These are phyloP conservation scores for Drosophila arawakana DNA, from an alignment of 1,140 invertebrate genomes.

Conservation along the genomic window DNA sequence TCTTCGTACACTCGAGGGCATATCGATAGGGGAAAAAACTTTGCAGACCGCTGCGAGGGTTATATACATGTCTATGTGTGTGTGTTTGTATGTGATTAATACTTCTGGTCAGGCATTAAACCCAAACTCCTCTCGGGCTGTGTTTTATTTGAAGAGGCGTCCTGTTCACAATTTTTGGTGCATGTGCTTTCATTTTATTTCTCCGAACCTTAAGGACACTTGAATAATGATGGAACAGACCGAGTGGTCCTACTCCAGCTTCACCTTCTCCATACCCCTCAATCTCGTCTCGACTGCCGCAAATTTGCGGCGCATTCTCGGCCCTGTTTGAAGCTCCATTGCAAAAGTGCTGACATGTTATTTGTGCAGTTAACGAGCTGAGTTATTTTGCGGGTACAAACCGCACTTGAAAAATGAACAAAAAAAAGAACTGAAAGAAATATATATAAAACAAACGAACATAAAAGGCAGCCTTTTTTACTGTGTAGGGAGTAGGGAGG, in stretches of 20 bases:
- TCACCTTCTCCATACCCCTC: neutral
- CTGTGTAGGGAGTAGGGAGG: neutral
- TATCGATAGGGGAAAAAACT: constrained; percentile 45
- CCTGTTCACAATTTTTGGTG: constrained; percentile 33
- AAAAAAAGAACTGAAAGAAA: constrained; percentile 40
- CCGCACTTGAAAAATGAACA: constrained; percentile 70
- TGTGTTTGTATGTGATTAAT: constrained; percentile 47
- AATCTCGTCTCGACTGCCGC: constrained; percentile 37
- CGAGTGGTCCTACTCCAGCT: neutral
- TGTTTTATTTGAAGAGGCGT: constrained; percentile 47
- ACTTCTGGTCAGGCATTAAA: constrained; percentile 54
- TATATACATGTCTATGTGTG: constrained; percentile 6
- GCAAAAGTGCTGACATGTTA: constrained; percentile 81
- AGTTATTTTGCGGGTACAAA: constrained; percentile 76
- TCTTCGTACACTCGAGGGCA: constrained; percentile 29
- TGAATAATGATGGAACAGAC: constrained; percentile 55
- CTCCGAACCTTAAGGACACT: constrained; percentile 51
- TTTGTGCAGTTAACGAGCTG: constrained; percentile 81
- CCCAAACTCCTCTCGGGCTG: constrained; percentile 25
- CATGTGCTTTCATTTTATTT: constrained; percentile 48
- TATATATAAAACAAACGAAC: constrained; percentile 35
- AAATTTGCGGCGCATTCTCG: constrained; percentile 68
- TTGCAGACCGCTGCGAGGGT: constrained; percentile 39
- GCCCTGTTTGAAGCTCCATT: constrained; percentile 68
- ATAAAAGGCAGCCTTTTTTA: constrained; percentile 41